Base-by-base conservation (phyloP, 1,140 invertebrate species). In the Teleogryllus occipitalis region DNA sequence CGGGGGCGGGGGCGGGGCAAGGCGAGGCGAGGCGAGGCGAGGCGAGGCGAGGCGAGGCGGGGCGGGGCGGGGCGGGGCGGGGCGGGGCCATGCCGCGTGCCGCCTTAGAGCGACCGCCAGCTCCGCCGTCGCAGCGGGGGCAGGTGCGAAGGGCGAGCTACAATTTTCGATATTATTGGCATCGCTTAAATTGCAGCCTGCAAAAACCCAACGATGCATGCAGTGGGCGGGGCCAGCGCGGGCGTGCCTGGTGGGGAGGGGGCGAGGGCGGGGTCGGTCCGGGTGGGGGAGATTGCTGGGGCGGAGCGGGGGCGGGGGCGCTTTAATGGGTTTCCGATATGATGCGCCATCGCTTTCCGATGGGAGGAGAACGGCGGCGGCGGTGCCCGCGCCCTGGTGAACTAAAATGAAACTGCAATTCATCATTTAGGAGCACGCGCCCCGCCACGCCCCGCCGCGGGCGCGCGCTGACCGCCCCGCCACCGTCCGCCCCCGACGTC, bases 331-430 rank as follows among this genome's bases (percentile, higher is more conserved):
- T 65, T 65, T 65, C 54, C 54, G 54, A 65, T 65, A 65, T 65
- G 54, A 65, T 65, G 54, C 54, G 54, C 54, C 54, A 65, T 65
- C 54, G 54, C 54, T 65, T 65, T 65, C 18, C 54, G 54, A 18
- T 10, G 54, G 54, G 10, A 14, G 54, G 54, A 18, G 27, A 39
- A 39, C 27, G 54, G 54, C 54, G 18, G 54, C 18, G 7, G 54
- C 54, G 54, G 54, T 18, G 54, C 54, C 27, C 54, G 54, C 54
- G 54, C 54, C 18, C 54, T 65, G 54, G 10, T 65, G 10, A 65
- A 65, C 54, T 65, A 65, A 65, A 65, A 65, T 65, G 54, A 65
- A 65, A 65, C 54, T 65, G 54, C 54, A 65, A 65, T 65, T 65
- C 54, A 65, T 65, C 54, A 65, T 65, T 65, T 65, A 65, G 54